Evolutionary conservation across 2,888 invertebrate genomes (phyloP), one percentile per base, ranked within the genome.

Genomic region (Stictocephala bisonia): DNA sequence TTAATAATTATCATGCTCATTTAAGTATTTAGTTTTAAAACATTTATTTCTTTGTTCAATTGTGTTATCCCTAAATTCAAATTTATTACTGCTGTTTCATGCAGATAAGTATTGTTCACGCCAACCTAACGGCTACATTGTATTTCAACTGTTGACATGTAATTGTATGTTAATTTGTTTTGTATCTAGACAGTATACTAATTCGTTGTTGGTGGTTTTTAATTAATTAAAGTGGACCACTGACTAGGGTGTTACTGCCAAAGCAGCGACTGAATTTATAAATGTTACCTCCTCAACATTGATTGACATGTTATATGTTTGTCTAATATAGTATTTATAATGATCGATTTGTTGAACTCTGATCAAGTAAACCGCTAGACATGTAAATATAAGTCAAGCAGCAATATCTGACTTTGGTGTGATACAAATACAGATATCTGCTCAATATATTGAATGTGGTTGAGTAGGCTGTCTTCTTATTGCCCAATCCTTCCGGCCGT

Each of bases 401-500:
- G 44, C 64, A 44, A 60, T 64, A 64, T 64, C 64, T 64, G 64
- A 20, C 22, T 60, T 60, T 60, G 60, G 60, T 35, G 22, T 35
- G 7, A 27, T 41, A 22, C 64, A 26, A 64, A 64, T 26, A n/a
- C 64, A 64, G 64, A 64, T 64, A 64, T 64, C 41, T 44, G 44
- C 64, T 64, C 64, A 64, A 44, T 64, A 64, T 64, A n/a, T n/a
- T n/a, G 40, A 64, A 44, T 64, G 64, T 64, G 64, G 44, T 64
- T 64, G 27, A 56, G 7, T 15, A 26, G 24, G 3, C 18, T 29
- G 56, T 22, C 18, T 56, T 29, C 31, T 29, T 3, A 3, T 56
- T 56, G 3, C 56, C 56, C n/a, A n/a, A n/a, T n/a, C n/a, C n/a
- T n/a, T n/a, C n/a, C n/a, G n/a, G n/a, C n/a, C n/a, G n/a, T n/a